phyloP scores from a whole-genome alignment of 2,113 vertebrate genomes.

The Kobus ellipsiprymnus region DNA sequence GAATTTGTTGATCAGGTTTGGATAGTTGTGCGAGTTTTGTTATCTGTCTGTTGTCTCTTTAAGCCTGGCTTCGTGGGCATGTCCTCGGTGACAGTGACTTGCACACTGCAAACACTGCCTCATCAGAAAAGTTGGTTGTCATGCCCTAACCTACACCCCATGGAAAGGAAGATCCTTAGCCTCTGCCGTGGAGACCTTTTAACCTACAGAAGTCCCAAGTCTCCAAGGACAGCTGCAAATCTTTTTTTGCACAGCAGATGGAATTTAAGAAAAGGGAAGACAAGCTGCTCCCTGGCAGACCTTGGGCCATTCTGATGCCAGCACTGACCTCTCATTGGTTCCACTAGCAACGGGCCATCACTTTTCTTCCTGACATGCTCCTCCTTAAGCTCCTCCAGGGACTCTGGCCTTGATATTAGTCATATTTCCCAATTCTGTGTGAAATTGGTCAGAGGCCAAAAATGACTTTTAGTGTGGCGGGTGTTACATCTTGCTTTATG shows the following conservation, averaged over 20 bases:
- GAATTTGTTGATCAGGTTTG: not conserved
- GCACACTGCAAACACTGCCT: not conserved
- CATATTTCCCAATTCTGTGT: conserved; percentile 67
- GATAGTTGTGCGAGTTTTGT: not conserved
- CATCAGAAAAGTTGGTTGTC: not conserved
- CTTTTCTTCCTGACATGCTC: conserved; percentile 18
- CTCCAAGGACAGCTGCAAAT: not conserved
- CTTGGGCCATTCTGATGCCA: not conserved
- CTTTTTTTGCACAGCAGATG: not conserved
- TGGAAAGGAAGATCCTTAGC: not conserved
- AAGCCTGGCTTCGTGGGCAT: not conserved
- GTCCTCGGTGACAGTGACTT: not conserved
- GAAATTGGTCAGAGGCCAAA: conserved; percentile 66
- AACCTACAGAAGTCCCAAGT: not conserved
- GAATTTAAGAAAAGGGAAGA: not conserved
- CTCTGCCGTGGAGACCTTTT: not conserved
- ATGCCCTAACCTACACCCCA: not conserved
- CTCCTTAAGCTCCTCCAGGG: conserved; percentile 31
- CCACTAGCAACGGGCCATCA: not conserved
- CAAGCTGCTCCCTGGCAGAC: not conserved
- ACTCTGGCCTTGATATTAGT: conserved; percentile 50
- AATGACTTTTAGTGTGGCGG: conserved; percentile 63
- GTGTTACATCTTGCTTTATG: conserved; percentile 68
- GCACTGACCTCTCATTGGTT: not conserved
- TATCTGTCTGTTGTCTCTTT: not conserved